Percentiles rank a stretch among this genome's conserved stretches.
Conservation (phyloP, 2,888 invertebrate genomes). For the Epirrita christyi region DNA sequence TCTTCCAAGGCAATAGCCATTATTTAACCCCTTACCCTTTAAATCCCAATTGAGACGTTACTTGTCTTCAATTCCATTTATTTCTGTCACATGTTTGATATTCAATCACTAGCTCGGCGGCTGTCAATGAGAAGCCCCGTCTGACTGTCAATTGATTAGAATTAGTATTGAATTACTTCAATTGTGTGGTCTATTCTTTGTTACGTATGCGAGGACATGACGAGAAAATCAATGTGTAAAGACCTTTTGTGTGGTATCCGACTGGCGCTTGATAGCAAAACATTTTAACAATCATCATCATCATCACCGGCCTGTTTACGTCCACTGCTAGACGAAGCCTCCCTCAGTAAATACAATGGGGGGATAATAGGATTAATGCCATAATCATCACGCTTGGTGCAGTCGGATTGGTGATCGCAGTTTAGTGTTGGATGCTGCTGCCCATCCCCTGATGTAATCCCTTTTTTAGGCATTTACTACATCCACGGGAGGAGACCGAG, state of each 20-base stretch:
- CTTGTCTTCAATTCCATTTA: not conserved
- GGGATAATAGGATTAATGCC: no score
- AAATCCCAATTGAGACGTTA: not conserved
- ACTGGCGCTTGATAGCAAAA: not conserved
- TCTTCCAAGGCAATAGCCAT: no score
- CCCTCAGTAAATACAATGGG: no score
- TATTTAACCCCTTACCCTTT: not conserved
- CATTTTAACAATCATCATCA: no score
- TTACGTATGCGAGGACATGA: conserved; percentile 16
- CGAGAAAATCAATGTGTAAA: conserved; percentile 3
- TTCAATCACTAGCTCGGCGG: conserved; percentile 37
- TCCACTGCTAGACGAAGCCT: no score
- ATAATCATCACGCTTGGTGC: no score
- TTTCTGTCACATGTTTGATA: conserved; percentile 38
- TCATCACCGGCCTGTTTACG: no score
- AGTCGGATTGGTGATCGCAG: no score
- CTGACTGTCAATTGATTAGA: conserved; percentile 47
- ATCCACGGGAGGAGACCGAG: no score
- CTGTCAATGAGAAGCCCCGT: conserved; percentile 26
- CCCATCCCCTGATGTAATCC: no score
- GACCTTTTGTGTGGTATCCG: not conserved
- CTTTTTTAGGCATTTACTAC: no score
- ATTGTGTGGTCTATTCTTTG: conserved; percentile 35
- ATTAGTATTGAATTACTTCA: conserved; percentile 43
- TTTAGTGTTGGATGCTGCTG: no score